Evolutionary conservation across 2,797 vertebrate species (phyloP).

Genomic region (Orientallactaga sibirica): DNA sequence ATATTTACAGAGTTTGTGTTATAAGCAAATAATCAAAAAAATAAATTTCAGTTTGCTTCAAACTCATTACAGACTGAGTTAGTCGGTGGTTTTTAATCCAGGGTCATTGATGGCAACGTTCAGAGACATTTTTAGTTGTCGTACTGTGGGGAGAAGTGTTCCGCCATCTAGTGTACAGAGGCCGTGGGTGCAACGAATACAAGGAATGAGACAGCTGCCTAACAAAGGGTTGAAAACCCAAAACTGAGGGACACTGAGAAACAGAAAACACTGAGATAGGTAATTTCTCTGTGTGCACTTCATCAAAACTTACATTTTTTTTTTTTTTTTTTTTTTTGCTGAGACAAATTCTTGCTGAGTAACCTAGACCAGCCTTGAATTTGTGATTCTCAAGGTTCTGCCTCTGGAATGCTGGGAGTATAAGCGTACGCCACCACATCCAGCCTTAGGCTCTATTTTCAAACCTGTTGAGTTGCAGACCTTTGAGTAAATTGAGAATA

Average conservation of each 20-base stretch:
- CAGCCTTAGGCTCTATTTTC: not conserved
- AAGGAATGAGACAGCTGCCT: not conserved
- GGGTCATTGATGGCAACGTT: not conserved
- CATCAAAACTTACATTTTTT: not conserved
- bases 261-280: not conserved
- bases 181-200: not conserved
- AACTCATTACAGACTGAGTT: not conserved
- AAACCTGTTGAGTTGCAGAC: not conserved
- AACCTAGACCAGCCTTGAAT: not conserved
- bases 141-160: not conserved
- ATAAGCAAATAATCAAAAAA: not conserved
- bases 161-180: not conserved
- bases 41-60: slow-evolving; percentile 28
- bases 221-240: not conserved
- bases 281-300: not conserved
- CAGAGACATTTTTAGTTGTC: not conserved
- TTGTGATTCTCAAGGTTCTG: not conserved
- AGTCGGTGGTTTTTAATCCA: not conserved
- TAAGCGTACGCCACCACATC: not conserved
- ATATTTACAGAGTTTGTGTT: slow-evolving; percentile 14
- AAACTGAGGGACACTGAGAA: not conserved
- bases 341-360: not conserved
- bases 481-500: not conserved
- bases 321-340: not conserved
- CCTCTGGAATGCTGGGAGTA: not conserved